These are phyloP conservation scores for Lysiphlebus fabarum DNA, from an alignment of 1,140 invertebrate genomes.

Conservation along the genomic window DNA sequence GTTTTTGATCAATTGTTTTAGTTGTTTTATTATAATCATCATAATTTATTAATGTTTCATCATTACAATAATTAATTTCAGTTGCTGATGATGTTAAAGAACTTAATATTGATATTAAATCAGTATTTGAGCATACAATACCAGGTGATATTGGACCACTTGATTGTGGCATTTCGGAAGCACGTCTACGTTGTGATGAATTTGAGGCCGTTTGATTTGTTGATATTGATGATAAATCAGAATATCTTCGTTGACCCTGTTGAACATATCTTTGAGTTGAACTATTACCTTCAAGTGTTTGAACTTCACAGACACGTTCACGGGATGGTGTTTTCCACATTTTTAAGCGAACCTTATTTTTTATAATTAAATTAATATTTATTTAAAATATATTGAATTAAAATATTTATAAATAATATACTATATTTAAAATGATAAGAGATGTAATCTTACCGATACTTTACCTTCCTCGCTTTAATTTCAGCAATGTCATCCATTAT, in stretches of 20 bases:
- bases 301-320: conserved; percentile 77
- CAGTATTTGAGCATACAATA: conserved; percentile 75
- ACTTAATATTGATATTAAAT: conserved; percentile 74
- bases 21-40: conserved; percentile 37
- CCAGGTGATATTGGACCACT: conserved; percentile 45
- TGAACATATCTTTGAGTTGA: conserved; percentile 60
- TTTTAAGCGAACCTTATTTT: conserved; percentile 67
- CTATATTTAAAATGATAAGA: not conserved
- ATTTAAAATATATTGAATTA: not conserved
- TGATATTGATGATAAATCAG: conserved; percentile 65
- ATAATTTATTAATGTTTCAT: too few species aligned
- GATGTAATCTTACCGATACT: conserved; percentile 22
- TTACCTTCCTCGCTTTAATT: conserved; percentile 71
- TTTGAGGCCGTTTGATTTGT: conserved; percentile 52
- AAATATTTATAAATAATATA: not conserved
- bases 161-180: conserved; percentile 64
- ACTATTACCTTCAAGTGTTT: conserved; percentile 63
- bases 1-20: conserved; percentile 50
- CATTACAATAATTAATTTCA: conserved; percentile 63
- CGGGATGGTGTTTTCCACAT: conserved; percentile 74
- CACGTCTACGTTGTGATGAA: conserved; percentile 48
- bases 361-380: too few species aligned
- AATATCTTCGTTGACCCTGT: conserved; percentile 63
- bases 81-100: conserved; percentile 75
- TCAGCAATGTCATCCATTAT: conserved; percentile 79